Base-by-base conservation (phyloP, 2,888 invertebrate genomes). In the Diachrysia chrysitis region DNA sequence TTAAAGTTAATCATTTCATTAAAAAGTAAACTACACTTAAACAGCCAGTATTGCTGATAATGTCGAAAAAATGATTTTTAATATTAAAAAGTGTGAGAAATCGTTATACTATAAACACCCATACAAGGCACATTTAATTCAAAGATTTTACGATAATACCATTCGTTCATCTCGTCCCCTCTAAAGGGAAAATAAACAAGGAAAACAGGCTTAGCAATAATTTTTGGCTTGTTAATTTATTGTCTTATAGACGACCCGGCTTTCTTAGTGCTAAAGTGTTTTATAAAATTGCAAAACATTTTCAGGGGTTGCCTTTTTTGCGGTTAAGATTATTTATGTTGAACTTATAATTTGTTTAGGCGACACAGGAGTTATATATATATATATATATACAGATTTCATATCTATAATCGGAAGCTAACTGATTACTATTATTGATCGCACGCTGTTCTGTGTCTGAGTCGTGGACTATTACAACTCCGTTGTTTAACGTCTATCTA, bases 181-280 rank as follows among this genome's bases (percentile, higher is more conserved):
- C 63, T 62, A 32, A 66, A 64, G 16, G 58, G 25, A 78, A 79
- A 81, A 79, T 78, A 79, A 74, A 81, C 60, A 79, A 74, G 79
- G 79, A 81, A 78, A 81, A 78, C 74, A 63, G 69, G 64, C 61
- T 68, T 21, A 53, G 81, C 66, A 66, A 81, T 81, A 77, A 70
- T 78, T 78, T 81, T 78, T 69, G 66, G 78, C 78, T 74, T 81
- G 69, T 78, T 81, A 81, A 81, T 79, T 81, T 81, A 79, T 78
- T 58, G 71, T 78, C 64, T 51, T 63, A 61, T 66, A 74, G 64
- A 68, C 29, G 59, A 63, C 67, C 69, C 60, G 66, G 55, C 48
- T 74, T 81, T 70, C 68, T 70, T 53, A 32, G 64, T 64, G 61
- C 51, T 64, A 71, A 65, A 58, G 55, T 69, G 60, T 70, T 80